Percentiles rank a stretch among this genome's conserved stretches.
Evolutionary conservation across 2,888 invertebrate species (phyloP).

Genomic region (Ametastegia equiseti): DNA sequence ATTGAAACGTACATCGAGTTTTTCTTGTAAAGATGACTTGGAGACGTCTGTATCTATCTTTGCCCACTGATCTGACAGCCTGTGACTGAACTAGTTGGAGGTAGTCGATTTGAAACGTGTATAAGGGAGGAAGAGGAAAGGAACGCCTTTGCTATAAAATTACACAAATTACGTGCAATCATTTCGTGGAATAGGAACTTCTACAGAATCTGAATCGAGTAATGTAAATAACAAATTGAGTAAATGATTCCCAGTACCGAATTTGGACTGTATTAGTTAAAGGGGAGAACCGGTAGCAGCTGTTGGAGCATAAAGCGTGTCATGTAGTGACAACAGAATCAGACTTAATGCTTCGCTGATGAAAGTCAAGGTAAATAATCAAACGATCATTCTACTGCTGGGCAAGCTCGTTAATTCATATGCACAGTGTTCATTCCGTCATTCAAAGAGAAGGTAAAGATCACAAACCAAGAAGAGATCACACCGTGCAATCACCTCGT

Average conservation of each 20-base stretch:
- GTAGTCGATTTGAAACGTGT: neutral
- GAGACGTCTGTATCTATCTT: neutral
- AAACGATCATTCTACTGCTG: constrained; percentile 13
- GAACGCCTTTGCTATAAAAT: constrained; percentile 16
- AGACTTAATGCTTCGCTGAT: constrained; percentile 27
- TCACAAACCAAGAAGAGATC: neutral
- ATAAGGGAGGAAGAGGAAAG: neutral
- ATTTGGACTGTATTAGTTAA: neutral
- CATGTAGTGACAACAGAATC: constrained; percentile 43
- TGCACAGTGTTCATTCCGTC: neutral
- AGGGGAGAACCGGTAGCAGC: neutral
- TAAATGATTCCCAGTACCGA: constrained; percentile 46
- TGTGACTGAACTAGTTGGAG: neutral
- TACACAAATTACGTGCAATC: constrained; percentile 45
- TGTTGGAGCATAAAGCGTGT: neutral
- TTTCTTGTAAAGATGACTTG: neutral
- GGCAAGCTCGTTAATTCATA: neutral
- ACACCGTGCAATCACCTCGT: constrained; percentile 17
- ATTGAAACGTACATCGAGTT: neutral
- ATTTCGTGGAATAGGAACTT: constrained; percentile 38
- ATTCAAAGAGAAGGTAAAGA: neutral
- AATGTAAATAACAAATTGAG: constrained; percentile 48
- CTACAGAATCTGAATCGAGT: constrained; percentile 39
- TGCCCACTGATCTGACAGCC: constrained; percentile 12
- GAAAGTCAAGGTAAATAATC: constrained; percentile 46